These are phyloP conservation scores for Chironomus riparius DNA, from an alignment of 2,888 invertebrate genomes.

Conservation along the genomic window DNA sequence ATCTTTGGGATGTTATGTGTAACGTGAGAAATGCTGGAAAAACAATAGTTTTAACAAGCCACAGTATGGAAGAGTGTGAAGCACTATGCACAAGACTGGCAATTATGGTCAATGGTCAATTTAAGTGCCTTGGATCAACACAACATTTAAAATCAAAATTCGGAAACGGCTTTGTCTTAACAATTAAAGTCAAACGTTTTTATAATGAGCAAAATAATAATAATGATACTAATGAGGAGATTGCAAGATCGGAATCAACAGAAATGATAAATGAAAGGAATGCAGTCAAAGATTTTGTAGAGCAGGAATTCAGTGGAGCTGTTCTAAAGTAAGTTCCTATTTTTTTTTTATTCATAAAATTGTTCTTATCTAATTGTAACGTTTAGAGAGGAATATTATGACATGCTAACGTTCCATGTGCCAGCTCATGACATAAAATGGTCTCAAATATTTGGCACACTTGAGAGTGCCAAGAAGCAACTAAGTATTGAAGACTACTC, in stretches of 20 bases:
- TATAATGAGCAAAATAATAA: neutral
- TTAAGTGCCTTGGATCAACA: conserved; percentile 64
- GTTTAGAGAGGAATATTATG: conserved; percentile 55
- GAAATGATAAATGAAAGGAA: conserved; percentile 14
- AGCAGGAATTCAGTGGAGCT: neutral
- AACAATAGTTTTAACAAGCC: conserved; percentile 72
- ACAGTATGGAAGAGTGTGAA: conserved; percentile 82
- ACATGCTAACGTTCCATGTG: conserved; percentile 56
- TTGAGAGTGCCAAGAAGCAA: conserved; percentile 52
- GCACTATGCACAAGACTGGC: conserved; percentile 66
- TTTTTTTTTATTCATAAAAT: too few species aligned
- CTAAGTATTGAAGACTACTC: conserved; percentile 66
- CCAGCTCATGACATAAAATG: conserved; percentile 44
- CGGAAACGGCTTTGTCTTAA: conserved; percentile 40
- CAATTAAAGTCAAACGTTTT: conserved; percentile 41
- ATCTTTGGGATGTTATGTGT: conserved; percentile 68
- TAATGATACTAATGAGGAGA: neutral
- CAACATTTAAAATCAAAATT: conserved; percentile 71
- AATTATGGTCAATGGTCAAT: conserved; percentile 72
- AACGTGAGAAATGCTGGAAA: conserved; percentile 59
- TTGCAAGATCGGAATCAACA: neutral
- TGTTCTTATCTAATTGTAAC: too few species aligned
- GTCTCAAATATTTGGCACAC: conserved; percentile 54
- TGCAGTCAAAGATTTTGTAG: neutral
- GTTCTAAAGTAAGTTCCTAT: neutral